phyloP scores from a whole-genome alignment of 2,888 invertebrate species.

The Athalia cordata region DNA sequence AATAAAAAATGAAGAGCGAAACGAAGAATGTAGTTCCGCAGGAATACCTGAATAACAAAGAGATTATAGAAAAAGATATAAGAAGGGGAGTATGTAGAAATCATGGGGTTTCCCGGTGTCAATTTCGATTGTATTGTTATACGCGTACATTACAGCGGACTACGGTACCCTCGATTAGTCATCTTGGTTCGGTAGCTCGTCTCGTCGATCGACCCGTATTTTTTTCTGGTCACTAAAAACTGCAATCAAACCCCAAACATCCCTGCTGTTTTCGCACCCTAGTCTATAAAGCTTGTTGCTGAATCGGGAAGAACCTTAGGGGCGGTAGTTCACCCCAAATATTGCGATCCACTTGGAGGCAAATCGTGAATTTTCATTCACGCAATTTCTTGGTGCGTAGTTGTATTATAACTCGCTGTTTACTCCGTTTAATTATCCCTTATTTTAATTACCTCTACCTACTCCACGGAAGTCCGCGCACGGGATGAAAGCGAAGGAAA shows the following conservation, averaged over 20 bases:
- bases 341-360: neutral
- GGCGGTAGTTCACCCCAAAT: conserved; percentile 29
- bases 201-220: conserved; percentile 1
- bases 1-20: too few relatives aligned
- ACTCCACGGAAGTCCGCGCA: too few relatives aligned
- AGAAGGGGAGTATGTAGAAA: too few relatives aligned
- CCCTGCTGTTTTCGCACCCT: conserved; percentile 47
- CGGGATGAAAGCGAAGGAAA: too few relatives aligned
- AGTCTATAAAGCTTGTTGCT: conserved; percentile 33
- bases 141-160: neutral
- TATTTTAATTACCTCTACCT: too few relatives aligned
- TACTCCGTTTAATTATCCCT: too few relatives aligned
- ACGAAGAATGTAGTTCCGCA: too few relatives aligned
- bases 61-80: too few relatives aligned
- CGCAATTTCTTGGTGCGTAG: neutral
- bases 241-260: conserved; percentile 52
- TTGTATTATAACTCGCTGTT: too few relatives aligned
- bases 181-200: neutral
- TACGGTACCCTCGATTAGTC: neutral
- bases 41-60: too few relatives aligned
- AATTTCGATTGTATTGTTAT: too few relatives aligned
- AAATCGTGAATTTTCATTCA: neutral
- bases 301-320: conserved; percentile 15
- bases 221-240: conserved; percentile 49
- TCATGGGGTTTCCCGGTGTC: too few relatives aligned